Evolutionary conservation across 2,888 invertebrate species (phyloP).

Genomic region (Mycogona germanica): DNA sequence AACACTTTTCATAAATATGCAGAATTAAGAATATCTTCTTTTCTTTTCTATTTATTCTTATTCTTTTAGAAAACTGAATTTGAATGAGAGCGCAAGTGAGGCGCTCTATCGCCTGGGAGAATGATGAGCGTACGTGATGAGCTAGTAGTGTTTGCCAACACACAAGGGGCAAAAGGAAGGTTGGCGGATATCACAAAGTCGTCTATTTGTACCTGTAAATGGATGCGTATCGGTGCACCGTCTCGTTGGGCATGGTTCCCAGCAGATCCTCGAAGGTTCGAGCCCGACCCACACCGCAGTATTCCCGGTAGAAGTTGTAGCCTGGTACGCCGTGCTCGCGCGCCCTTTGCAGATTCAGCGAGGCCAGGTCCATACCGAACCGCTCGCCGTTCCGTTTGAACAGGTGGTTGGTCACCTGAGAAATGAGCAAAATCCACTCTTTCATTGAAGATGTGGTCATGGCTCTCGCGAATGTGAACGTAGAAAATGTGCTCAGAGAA

Average conservation of each 20-base stretch:
- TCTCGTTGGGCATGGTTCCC: constrained; percentile 26
- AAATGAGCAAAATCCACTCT: neutral
- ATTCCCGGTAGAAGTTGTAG: constrained; percentile 31
- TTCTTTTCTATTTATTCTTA: too few relatives aligned
- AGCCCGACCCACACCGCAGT: constrained; percentile 29
- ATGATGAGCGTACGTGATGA: too few relatives aligned
- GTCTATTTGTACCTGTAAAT: constrained; percentile 24
- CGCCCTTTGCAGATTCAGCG: constrained; percentile 27
- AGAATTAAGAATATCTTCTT: too few relatives aligned
- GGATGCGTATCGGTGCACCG: constrained; percentile 25
- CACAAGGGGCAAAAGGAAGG: neutral
- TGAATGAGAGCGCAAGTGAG: too few relatives aligned
- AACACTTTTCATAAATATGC: too few relatives aligned
- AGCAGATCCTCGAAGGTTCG: constrained; percentile 26
- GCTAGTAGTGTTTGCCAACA: too few relatives aligned
- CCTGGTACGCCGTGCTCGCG: constrained; percentile 28
- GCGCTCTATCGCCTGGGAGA: too few relatives aligned
- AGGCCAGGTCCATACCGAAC: constrained; percentile 28
- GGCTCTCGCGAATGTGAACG: too few relatives aligned
- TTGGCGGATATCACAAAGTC: neutral
- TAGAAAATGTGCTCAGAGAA: too few relatives aligned
- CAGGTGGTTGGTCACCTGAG: constrained; percentile 28
- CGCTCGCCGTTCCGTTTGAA: constrained; percentile 27
- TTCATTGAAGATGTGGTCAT: neutral
- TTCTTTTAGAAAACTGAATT: too few relatives aligned